These are phyloP conservation scores for Montipora foliosa DNA, from an alignment of 64 coral and sea anemone genomes.

Conservation along the genomic window DNA sequence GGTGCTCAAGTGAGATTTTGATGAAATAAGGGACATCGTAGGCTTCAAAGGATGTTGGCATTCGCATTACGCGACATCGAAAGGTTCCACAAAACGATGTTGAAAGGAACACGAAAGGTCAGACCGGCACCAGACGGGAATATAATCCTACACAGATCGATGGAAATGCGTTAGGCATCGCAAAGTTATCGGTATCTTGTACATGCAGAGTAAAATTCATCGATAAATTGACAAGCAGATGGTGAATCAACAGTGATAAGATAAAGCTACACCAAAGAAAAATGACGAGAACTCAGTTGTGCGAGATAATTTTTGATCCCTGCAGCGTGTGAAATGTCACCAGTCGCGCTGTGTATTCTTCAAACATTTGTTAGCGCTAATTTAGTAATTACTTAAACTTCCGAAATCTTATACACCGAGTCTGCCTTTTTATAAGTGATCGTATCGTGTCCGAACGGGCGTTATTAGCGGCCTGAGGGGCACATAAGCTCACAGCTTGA, in stretches of 20 bases:
- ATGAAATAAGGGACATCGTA: background rate
- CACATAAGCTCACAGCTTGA: conserved; percentile 13
- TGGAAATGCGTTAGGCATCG: background rate
- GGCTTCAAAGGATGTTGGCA: background rate
- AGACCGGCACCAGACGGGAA: conserved; percentile 35
- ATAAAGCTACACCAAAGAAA: background rate
- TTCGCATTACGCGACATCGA: background rate
- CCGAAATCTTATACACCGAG: conserved; percentile 22
- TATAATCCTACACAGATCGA: background rate
- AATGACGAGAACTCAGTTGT: background rate
- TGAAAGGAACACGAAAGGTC: background rate
- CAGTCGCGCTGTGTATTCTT: background rate
- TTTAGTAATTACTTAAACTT: conserved; percentile 24
- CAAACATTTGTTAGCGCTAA: conserved; percentile 45
- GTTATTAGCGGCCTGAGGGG: background rate
- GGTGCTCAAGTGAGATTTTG: background rate
- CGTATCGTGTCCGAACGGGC: background rate
- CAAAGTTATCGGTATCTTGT: background rate
- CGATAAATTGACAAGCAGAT: background rate
- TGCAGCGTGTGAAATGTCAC: background rate
- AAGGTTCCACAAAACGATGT: background rate
- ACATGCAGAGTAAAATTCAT: conserved; percentile 1
- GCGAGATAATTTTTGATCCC: background rate
- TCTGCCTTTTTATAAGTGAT: background rate
- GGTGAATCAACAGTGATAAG: conserved; percentile 1